phyloP scores from a whole-genome alignment of 2,113 vertebrate species.

The Piprites chloris region DNA sequence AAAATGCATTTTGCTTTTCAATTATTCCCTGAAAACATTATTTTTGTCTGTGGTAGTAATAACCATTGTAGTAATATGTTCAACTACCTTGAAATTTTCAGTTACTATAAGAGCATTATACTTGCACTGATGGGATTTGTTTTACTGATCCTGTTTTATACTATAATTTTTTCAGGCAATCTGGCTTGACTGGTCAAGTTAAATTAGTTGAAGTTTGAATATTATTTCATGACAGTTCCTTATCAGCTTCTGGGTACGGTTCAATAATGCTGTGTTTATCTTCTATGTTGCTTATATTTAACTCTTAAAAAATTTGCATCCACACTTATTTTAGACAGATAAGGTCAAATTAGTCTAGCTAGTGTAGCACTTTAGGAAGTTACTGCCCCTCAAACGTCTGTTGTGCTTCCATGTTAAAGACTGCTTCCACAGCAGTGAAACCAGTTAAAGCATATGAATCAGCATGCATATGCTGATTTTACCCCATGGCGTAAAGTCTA shows the following conservation, averaged over 20 bases:
- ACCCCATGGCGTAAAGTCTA: background rate
- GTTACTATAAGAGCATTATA: background rate
- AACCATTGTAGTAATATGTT: background rate
- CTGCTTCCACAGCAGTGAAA: background rate
- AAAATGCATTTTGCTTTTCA: conserved; percentile 45
- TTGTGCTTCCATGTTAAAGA: background rate
- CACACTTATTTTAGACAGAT: background rate
- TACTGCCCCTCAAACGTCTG: background rate
- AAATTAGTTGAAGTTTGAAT: background rate
- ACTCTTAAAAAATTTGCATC: background rate
- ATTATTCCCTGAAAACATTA: conserved; percentile 34
- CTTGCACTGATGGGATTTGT: conserved; percentile 6
- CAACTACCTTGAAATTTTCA: conserved; percentile 41
- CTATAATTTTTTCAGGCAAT: background rate
- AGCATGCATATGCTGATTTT: background rate
- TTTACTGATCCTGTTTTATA: background rate
- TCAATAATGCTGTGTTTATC: background rate
- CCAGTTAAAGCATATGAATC: background rate
- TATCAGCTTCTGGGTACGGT: background rate
- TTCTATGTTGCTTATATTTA: background rate
- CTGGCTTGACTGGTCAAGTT: background rate
- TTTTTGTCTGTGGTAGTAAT: background rate
- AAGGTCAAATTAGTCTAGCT: background rate
- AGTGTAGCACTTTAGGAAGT: background rate
- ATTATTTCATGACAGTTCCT: background rate